These are phyloP conservation scores for Iguana delicatissima DNA, from an alignment of 2,797 vertebrate species.

Conservation along the genomic window DNA sequence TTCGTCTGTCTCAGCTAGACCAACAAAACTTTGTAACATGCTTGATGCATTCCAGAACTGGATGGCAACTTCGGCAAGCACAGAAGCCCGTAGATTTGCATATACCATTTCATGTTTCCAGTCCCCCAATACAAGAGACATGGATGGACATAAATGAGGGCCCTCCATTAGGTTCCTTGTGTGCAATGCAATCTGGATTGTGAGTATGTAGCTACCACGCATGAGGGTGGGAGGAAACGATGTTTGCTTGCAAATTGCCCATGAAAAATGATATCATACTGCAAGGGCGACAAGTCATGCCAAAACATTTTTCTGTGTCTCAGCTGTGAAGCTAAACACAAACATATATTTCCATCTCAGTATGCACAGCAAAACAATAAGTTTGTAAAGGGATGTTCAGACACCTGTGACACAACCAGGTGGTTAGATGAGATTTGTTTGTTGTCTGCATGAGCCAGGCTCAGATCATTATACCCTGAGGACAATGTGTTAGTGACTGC, in stretches of 20 bases:
- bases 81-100: neutral
- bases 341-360: neutral
- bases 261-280: neutral
- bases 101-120: neutral
- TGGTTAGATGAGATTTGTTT: neutral
- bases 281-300: neutral
- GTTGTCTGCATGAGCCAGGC: neutral
- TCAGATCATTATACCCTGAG: neutral
- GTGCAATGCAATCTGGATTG: neutral
- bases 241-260: neutral
- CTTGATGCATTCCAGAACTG: neutral
- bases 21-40: neutral
- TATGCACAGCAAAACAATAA: neutral
- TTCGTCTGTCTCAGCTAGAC: neutral
- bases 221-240: too few relatives aligned
- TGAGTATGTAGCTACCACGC: neutral
- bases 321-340: neutral
- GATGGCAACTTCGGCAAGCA: neutral
- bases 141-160: too few relatives aligned
- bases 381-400: neutral
- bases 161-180: neutral
- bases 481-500: neutral
- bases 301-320: slow-evolving; percentile 8
- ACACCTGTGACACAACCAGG: too few relatives aligned
- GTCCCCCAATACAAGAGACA: neutral